These are phyloP conservation scores for Sialia sialis DNA, from an alignment of 2,113 vertebrate genomes.

Conservation along the genomic window DNA sequence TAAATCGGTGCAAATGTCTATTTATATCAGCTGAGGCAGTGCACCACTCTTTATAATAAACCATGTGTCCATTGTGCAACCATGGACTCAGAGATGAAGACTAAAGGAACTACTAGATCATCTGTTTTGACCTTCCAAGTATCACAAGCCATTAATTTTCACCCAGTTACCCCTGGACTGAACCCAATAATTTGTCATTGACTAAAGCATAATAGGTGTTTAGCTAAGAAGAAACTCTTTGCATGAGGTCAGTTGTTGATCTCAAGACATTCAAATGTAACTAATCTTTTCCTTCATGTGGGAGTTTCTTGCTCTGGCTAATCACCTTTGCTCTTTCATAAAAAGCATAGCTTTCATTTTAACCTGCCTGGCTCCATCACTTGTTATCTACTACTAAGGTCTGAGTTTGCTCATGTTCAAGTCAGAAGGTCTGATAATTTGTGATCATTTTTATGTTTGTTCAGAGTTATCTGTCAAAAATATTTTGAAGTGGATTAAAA, in stretches of 20 bases:
- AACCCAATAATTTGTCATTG: background rate
- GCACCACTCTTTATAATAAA: slow-evolving; percentile 2
- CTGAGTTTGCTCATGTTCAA: background rate
- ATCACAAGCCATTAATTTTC: background rate
- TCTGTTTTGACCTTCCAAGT: slow-evolving; percentile 10
- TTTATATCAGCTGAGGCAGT: background rate
- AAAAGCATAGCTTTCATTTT: background rate
- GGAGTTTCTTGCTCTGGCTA: background rate
- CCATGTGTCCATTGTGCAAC: background rate
- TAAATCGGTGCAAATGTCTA: slow-evolving; percentile 19
- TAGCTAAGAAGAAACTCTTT: background rate
- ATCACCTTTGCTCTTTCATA: background rate
- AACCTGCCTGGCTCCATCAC: background rate
- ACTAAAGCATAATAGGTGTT: background rate
- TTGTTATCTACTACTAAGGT: background rate
- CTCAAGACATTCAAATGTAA: background rate
- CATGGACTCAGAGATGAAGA: background rate
- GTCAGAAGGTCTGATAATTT: background rate
- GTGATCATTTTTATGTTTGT: background rate
- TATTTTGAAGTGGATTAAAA: background rate
- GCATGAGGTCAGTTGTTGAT: background rate
- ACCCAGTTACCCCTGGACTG: background rate
- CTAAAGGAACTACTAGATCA: background rate
- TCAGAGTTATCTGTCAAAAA: background rate
- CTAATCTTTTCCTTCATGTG: background rate